Conservation (phyloP, 2,113 vertebrate species). For the Corvus hawaiiensis region DNA sequence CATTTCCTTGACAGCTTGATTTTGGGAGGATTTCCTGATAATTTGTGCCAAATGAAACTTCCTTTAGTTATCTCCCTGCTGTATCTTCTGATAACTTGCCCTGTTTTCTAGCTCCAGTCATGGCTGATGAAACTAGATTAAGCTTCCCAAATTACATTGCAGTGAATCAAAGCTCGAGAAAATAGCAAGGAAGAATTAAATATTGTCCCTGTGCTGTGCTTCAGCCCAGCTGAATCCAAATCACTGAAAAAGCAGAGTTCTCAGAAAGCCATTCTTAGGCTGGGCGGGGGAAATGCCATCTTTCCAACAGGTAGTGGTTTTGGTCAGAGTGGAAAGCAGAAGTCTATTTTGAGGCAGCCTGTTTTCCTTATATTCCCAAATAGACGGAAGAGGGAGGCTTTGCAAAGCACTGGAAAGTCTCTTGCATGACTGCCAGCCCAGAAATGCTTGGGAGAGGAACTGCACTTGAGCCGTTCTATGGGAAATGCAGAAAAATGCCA, state of each 20-base stretch:
- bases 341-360: conserved; percentile 1
- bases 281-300: neutral
- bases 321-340: neutral
- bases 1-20: conserved; percentile 36
- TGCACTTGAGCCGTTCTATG: rapidly evolving
- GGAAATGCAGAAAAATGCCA: neutral
- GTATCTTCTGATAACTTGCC: conserved; percentile 54
- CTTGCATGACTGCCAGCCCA: neutral
- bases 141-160: conserved; percentile 46
- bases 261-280: neutral
- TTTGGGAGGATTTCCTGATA: conserved; percentile 56
- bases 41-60: conserved; percentile 51
- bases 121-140: conserved; percentile 53
- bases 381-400: neutral
- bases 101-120: conserved; percentile 53
- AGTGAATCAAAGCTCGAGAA: conserved; percentile 42
- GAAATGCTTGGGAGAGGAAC: neutral
- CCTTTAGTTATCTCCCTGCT: conserved; percentile 50
- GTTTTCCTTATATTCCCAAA: neutral
- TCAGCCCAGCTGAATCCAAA: conserved; percentile 21
- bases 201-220: neutral
- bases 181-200: conserved; percentile 35
- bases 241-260: neutral
- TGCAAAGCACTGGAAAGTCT: neutral
- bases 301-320: neutral